Evolutionary conservation across 2,888 invertebrate species (phyloP).

Genomic region (Lamellibrachia satsuma): DNA sequence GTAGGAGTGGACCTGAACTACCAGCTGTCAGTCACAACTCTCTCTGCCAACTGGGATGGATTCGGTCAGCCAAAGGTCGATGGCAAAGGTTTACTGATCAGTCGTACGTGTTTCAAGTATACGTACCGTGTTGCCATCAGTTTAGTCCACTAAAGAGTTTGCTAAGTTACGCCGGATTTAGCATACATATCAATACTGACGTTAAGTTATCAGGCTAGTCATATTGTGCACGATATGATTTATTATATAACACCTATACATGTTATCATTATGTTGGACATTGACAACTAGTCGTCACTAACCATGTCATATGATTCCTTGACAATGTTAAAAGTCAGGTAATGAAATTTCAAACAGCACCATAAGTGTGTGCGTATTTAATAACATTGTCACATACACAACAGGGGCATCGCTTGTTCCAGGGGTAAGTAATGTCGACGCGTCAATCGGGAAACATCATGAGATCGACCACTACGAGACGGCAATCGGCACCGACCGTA

Average conservation of each 20-base stretch:
- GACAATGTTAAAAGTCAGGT: too few relatives aligned
- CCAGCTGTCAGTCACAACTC: conserved; percentile 40
- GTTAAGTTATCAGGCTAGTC: too few relatives aligned
- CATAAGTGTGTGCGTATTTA: not conserved
- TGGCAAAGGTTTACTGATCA: not conserved
- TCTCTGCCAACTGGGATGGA: conserved; percentile 53
- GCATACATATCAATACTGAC: too few relatives aligned
- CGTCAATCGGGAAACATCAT: conserved; percentile 26
- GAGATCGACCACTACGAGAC: conserved; percentile 33
- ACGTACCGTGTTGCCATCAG: too few relatives aligned
- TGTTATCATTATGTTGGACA: too few relatives aligned
- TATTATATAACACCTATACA: too few relatives aligned
- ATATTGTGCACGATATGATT: too few relatives aligned
- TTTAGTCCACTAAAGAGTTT: too few relatives aligned
- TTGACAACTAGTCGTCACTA: too few relatives aligned
- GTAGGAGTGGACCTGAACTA: conserved; percentile 46
- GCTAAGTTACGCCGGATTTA: too few relatives aligned
- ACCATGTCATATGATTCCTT: too few relatives aligned
- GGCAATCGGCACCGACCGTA: conserved; percentile 34
- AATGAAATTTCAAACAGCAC: too few relatives aligned
- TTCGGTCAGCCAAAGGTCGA: conserved; percentile 42
- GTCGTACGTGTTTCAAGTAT: not conserved
- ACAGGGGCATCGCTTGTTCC: not conserved
- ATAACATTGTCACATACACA: not conserved
- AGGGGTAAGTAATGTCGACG: not conserved